Conservation (phyloP, 2,888 invertebrate species). For the Rhingia campestris region DNA sequence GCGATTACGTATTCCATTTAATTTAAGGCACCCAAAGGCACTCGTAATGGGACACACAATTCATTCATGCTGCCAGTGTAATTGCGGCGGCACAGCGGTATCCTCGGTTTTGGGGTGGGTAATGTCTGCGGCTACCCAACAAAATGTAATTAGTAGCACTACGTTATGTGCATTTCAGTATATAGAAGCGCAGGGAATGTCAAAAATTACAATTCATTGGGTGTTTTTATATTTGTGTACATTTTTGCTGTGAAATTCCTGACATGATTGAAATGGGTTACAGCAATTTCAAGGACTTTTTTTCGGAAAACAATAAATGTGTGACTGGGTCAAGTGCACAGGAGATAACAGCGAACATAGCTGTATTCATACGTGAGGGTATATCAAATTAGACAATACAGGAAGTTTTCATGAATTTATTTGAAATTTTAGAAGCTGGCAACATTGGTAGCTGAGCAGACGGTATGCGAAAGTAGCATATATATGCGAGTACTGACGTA, state of each 20-base stretch:
- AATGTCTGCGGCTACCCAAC: conserved; percentile 60
- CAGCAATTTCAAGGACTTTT: too few species aligned
- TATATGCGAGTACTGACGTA: too few species aligned
- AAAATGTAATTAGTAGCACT: conserved; percentile 66
- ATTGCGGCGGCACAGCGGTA: conserved; percentile 40
- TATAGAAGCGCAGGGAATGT: conserved; percentile 17
- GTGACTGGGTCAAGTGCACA: too few species aligned
- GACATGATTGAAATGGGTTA: too few species aligned
- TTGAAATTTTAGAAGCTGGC: too few species aligned
- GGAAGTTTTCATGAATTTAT: too few species aligned
- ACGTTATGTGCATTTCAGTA: conserved; percentile 37
- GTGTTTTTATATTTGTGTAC: not conserved
- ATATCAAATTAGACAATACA: too few species aligned
- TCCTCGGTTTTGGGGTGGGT: conserved; percentile 19
- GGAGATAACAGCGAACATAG: too few species aligned
- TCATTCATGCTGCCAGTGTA: conserved; percentile 43
- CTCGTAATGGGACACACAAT: conserved; percentile 60
- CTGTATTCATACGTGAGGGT: too few species aligned
- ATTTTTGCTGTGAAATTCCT: not conserved
- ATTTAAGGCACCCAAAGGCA: conserved; percentile 71
- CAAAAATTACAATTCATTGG: conserved; percentile 40
- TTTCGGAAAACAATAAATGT: too few species aligned
- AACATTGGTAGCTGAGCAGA: too few species aligned
- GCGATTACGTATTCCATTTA: conserved; percentile 69
- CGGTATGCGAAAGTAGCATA: too few species aligned